A percentile compares a stretch with the other conserved stretches of the same genome.
phyloP scores from a whole-genome alignment of 2,888 invertebrate genomes.

The Tillus elongatus region DNA sequence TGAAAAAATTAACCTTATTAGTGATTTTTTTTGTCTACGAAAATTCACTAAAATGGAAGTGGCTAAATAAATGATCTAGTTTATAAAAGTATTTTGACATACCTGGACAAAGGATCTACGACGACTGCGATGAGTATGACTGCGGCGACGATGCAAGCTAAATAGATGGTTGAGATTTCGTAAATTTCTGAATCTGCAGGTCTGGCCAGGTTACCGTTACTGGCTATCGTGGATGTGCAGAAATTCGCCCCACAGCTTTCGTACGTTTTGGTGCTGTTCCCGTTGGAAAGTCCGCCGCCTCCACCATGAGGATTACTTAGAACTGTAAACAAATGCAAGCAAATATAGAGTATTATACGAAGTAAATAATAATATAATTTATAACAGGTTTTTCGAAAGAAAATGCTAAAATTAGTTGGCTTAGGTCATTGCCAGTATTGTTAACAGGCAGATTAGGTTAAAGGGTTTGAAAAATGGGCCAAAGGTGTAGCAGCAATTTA shows the following conservation, averaged over 20 bases:
- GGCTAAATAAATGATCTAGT: no score
- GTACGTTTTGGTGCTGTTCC: constrained; percentile 43
- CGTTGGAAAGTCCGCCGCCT: constrained; percentile 38
- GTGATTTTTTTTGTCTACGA: no score
- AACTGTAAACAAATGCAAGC: constrained; percentile 50
- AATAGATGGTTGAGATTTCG: constrained; percentile 80
- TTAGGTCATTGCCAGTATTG: no score
- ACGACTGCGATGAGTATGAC: constrained; percentile 78
- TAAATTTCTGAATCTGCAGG: constrained; percentile 81
- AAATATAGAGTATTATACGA: no score
- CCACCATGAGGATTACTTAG: constrained; percentile 66
- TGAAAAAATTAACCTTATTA: no score
- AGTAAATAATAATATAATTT: no score
- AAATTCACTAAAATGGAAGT: no score
- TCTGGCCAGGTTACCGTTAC: constrained; percentile 66
- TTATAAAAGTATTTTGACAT: constrained; percentile 29
- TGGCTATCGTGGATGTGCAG: constrained; percentile 62
- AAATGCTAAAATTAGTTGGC: no score
- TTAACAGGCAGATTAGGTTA: no score
- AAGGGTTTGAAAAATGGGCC: no score
- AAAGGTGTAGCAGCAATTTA: no score
- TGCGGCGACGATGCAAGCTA: constrained; percentile 77
- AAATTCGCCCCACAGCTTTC: constrained; percentile 72
- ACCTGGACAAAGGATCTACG: constrained; percentile 85
- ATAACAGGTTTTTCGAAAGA: no score